Percentiles rank a stretch among this genome's conserved stretches.
These are phyloP conservation scores for Porites divaricata DNA, from an alignment of 92 coral and sea anemone genomes.

Conservation along the genomic window DNA sequence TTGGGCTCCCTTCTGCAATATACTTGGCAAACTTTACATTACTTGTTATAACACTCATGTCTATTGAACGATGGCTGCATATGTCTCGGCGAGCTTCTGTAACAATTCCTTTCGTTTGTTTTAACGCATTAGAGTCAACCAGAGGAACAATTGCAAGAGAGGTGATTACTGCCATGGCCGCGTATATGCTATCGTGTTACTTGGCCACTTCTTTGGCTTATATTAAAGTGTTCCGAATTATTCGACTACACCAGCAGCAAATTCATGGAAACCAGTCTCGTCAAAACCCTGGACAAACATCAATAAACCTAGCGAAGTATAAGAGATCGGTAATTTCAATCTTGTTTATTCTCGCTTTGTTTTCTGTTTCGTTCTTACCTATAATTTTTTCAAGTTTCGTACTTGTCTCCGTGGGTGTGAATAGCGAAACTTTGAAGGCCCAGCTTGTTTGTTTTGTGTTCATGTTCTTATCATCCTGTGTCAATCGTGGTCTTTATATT, in stretches of 20 bases:
- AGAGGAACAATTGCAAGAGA: neutral
- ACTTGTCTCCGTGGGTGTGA: no score
- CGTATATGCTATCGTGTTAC: neutral
- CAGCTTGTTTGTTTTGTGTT: no score
- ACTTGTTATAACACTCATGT: neutral
- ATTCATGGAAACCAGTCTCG: neutral
- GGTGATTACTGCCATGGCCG: neutral
- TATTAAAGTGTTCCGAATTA: neutral
- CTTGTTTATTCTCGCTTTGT: neutral
- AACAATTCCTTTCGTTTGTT: neutral
- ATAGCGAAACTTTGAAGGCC: no score
- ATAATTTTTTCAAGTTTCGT: neutral
- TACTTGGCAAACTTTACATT: neutral
- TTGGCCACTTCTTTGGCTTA: neutral
- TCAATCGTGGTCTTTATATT: no score
- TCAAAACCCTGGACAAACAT: neutral
- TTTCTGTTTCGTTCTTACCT: constrained; percentile 6
- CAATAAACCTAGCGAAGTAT: neutral
- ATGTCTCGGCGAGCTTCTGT: neutral
- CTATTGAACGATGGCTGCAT: constrained; percentile 23
- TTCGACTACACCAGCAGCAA: constrained; percentile 14
- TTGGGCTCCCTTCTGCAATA: neutral
- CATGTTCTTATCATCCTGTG: no score
- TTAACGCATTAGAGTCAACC: neutral
- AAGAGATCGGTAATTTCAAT: neutral